Base-by-base conservation (phyloP, 2,797 vertebrate species). In the Tachyglossus aculeatus region DNA sequence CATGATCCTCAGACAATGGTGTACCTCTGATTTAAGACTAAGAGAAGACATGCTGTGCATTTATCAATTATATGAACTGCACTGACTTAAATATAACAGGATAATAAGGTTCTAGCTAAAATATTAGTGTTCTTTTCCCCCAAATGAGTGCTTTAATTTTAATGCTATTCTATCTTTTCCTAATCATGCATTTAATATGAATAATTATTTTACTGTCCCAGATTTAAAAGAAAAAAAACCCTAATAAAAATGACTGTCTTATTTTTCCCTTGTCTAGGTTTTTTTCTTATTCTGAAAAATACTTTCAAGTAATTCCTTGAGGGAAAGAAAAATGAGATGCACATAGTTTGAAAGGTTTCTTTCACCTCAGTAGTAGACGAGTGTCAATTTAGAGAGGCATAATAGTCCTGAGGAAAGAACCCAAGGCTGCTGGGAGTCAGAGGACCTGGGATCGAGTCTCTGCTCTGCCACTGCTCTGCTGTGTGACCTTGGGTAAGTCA, bases 61-160 rank as follows among this genome's bases (percentile, higher is more conserved):
- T 7, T n/a, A n/a, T n/a, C 15, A 15, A 27, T 47, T 47, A 27
- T 18, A 9, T 18, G 15, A 47, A 18, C 25, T 47, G 21, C 13
- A 47, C 24, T 47, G 16, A 29, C 44, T 40, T 40, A 47, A 9
- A 47, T 25, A 4, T 45, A 16, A 47, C 4, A 19, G 37, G 51
- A 44, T 22, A 68, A 67, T 29, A 53, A 25, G 60, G 66, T 0
- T 74, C 15, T 67, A 22, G 2, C 21, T 15, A 68, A 66, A 68
- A 77, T 65, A 32, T 41, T n/a, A 33, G 39, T 7, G 15, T 2
- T 25, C 37, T 34, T 75, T 80, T 76, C 47, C 40, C 31, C 24
- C 47, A 21, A 66, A 18, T 47, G 31, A 52, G 51, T 44, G 31
- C 6, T 33, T 62, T 67, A 59, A 25, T 73, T 79, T 57, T 51